phyloP scores from a whole-genome alignment of 92 coral and sea anemone genomes.

The Plumapathes pennacea region DNA sequence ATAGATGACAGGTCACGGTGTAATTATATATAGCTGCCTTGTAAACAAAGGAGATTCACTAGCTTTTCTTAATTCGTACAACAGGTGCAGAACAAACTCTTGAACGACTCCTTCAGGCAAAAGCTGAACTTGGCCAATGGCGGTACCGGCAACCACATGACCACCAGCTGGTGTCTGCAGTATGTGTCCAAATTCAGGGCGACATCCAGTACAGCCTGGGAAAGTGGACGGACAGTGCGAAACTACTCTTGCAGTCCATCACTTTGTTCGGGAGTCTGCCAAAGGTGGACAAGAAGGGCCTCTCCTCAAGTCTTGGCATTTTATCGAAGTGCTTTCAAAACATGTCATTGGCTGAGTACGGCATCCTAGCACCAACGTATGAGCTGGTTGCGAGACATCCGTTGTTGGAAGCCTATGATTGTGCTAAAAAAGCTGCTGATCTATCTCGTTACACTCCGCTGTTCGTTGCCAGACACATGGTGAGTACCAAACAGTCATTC shows the following conservation, averaged over 20 bases:
- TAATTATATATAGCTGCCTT: not conserved
- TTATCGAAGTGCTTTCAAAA: constrained; percentile 71
- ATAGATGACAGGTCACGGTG: not conserved
- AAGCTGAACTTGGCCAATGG: constrained; percentile 70
- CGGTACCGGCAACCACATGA: constrained; percentile 68
- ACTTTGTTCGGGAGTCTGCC: constrained; percentile 65
- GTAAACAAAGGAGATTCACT: not conserved
- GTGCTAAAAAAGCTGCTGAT: constrained; percentile 65
- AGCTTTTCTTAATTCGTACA: not conserved
- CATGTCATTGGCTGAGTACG: constrained; percentile 69
- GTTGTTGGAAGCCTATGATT: constrained; percentile 67
- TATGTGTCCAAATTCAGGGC: constrained; percentile 88
- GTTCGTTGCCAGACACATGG: constrained; percentile 82
- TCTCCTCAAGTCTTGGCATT: constrained; percentile 73
- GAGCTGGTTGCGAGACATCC: constrained; percentile 72
- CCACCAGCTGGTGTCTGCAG: constrained; percentile 81
- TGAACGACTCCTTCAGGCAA: constrained; percentile 63
- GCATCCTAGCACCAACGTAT: constrained; percentile 35
- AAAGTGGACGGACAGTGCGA: constrained; percentile 70
- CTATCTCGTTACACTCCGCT: constrained; percentile 72
- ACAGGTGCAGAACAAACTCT: constrained; percentile 89
- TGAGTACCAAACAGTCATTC: constrained; percentile 3
- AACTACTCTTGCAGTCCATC: constrained; percentile 64
- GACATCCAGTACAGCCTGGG: constrained; percentile 91
- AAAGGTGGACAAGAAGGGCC: constrained; percentile 84